A percentile compares a stretch with the other conserved stretches of the same genome.
Evolutionary conservation across 1,140 invertebrate genomes (phyloP).

Genomic region (Ceratitis capitata): DNA sequence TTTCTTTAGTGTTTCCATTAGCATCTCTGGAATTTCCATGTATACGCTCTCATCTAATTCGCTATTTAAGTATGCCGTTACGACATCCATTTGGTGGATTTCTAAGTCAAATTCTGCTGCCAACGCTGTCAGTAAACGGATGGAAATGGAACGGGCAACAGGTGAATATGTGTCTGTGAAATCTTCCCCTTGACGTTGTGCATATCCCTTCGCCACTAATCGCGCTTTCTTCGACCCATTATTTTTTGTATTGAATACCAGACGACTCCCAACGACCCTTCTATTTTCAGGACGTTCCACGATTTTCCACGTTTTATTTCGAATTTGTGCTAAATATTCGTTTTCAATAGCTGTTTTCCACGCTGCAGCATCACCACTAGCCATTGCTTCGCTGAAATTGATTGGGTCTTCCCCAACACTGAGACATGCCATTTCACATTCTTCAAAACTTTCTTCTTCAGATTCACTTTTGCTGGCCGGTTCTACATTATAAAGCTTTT

Average conservation of each 20-base stretch:
- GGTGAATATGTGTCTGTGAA: background rate
- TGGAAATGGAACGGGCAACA: background rate
- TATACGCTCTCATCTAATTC: background rate
- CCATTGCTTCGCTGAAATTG: background rate
- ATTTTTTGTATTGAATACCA: background rate
- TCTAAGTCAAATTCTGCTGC: no score
- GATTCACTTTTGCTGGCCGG: no score
- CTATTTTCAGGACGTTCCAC: background rate
- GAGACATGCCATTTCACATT: background rate
- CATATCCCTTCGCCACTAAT: no score
- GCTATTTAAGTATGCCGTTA: background rate
- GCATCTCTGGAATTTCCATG: constrained; percentile 1
- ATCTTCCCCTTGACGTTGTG: no score
- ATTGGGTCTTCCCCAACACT: background rate
- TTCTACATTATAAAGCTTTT: background rate
- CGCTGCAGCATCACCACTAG: background rate
- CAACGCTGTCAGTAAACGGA: background rate
- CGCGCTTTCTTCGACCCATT: background rate
- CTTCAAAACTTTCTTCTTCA: no score
- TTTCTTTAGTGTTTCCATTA: background rate
- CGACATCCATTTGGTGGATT: background rate
- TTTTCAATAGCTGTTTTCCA: background rate
- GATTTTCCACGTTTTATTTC: background rate
- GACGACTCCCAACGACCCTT: background rate
- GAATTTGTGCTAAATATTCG: background rate